These are phyloP conservation scores for Leucophenga montana DNA, from an alignment of 2,888 invertebrate species.

Conservation along the genomic window DNA sequence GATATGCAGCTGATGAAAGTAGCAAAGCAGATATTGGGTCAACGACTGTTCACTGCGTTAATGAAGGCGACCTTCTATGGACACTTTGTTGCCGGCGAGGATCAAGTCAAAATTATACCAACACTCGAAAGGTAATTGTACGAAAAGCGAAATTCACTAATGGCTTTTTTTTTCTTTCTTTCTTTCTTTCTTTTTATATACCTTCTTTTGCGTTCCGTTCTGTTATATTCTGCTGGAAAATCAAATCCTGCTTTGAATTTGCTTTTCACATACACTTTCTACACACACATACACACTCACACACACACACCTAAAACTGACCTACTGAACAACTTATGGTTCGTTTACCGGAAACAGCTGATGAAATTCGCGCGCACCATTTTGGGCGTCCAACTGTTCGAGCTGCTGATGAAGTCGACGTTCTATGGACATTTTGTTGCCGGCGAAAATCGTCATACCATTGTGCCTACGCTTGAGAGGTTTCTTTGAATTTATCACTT, in stretches of 20 bases:
- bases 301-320: background rate
- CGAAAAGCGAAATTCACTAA: conserved; percentile 54
- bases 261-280: background rate
- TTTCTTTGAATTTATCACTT: conserved; percentile 48
- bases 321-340: conserved; percentile 11
- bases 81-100: conserved; percentile 98
- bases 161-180: conserved; percentile 49
- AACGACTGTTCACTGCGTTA: conserved; percentile 83
- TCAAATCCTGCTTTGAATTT: conserved; percentile 3
- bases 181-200: conserved; percentile 40
- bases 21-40: conserved; percentile 83
- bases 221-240: background rate
- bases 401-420: conserved; percentile 89
- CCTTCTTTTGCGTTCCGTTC: conserved; percentile 26
- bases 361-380: conserved; percentile 86
- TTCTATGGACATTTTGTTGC: conserved; percentile 99
- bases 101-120: conserved; percentile 89
- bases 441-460: conserved; percentile 91
- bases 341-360: conserved; percentile 76
- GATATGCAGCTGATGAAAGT: conserved; percentile 86
- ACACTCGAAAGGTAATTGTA: conserved; percentile 81
- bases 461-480: conserved; percentile 88
- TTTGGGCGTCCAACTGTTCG: conserved; percentile 87
- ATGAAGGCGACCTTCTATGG: conserved; percentile 99
- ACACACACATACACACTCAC: conserved; percentile 5